These are phyloP conservation scores for Rhinogobio ventralis DNA, from an alignment of 2,797 vertebrate species.

Conservation along the genomic window DNA sequence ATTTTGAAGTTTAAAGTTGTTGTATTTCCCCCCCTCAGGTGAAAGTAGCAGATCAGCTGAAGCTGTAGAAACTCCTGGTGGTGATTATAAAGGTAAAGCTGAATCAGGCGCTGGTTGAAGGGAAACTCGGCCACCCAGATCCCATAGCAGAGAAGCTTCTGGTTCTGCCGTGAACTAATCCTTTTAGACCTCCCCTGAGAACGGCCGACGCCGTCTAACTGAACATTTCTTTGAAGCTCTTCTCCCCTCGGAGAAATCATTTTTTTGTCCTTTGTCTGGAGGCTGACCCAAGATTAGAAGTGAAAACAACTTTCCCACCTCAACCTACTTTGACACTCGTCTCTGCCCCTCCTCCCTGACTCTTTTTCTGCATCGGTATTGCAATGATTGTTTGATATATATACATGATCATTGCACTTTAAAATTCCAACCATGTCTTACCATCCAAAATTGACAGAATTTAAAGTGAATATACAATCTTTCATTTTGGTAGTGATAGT, in stretches of 20 bases:
- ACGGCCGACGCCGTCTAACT: not conserved
- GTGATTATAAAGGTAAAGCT: constrained; percentile 40
- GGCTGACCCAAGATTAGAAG: constrained; percentile 34
- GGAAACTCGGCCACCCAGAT: constrained; percentile 27
- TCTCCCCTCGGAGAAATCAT: constrained; percentile 18
- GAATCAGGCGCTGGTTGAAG: constrained; percentile 22
- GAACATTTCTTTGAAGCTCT: constrained; percentile 14
- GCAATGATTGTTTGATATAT: not conserved
- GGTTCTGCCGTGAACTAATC: constrained; percentile 22
- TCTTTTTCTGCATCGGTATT: not conserved
- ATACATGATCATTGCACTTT: not conserved
- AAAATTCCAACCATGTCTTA: not conserved
- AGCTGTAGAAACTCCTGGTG: constrained; percentile 10
- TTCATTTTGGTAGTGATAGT: not conserved
- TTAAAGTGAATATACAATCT: not conserved
- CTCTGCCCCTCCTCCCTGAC: not conserved
- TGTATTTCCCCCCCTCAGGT: not conserved
- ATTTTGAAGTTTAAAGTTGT: constrained; percentile 25
- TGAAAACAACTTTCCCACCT: constrained; percentile 8
- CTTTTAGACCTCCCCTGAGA: constrained; percentile 27
- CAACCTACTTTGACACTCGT: not conserved
- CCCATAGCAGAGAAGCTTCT: constrained; percentile 35
- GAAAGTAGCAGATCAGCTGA: not conserved
- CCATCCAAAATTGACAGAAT: not conserved
- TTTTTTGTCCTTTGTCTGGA: constrained; percentile 27